A percentile compares a stretch with the other conserved stretches of the same genome.
These are phyloP conservation scores for Rambutsinella grinnellia DNA, from an alignment of 2,888 invertebrate species.

Conservation along the genomic window DNA sequence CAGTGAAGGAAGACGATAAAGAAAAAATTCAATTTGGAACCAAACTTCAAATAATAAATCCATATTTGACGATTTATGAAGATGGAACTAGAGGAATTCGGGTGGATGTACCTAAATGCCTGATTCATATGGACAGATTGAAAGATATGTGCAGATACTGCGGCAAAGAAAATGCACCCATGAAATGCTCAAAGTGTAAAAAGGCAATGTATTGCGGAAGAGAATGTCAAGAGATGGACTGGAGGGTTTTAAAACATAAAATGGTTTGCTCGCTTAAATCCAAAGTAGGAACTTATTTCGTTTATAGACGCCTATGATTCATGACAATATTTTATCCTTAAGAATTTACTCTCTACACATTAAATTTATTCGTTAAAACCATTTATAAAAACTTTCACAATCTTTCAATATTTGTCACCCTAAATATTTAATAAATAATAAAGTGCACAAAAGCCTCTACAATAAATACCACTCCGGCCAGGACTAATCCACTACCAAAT, in stretches of 20 bases:
- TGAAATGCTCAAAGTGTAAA: constrained; percentile 13
- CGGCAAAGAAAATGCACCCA: constrained; percentile 13
- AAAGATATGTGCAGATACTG: constrained; percentile 16
- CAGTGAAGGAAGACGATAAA: constrained; percentile 15
- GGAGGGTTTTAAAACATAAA: constrained; percentile 18
- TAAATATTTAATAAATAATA: too few relatives aligned
- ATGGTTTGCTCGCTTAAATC: too few relatives aligned
- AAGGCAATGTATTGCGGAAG: constrained; percentile 1
- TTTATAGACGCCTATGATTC: too few relatives aligned
- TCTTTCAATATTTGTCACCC: too few relatives aligned
- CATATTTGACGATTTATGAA: not conserved
- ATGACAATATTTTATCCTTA: too few relatives aligned
- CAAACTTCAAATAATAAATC: constrained; percentile 16
- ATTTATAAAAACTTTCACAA: too few relatives aligned
- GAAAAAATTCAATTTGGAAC: constrained; percentile 30
- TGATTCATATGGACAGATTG: not conserved
- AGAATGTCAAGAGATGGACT: constrained; percentile 13
- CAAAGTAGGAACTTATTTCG: too few relatives aligned
- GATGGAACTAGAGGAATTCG: not conserved
- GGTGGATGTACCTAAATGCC: constrained; percentile 1
- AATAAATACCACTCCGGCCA: too few relatives aligned
- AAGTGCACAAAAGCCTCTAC: too few relatives aligned
- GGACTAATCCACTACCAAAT: too few relatives aligned
- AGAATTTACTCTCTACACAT: too few relatives aligned
- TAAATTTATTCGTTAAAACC: too few relatives aligned